Evolutionary conservation across 2,888 invertebrate genomes (phyloP), one percentile per base, ranked within the genome.

Genomic region (Pyralis farinalis): DNA sequence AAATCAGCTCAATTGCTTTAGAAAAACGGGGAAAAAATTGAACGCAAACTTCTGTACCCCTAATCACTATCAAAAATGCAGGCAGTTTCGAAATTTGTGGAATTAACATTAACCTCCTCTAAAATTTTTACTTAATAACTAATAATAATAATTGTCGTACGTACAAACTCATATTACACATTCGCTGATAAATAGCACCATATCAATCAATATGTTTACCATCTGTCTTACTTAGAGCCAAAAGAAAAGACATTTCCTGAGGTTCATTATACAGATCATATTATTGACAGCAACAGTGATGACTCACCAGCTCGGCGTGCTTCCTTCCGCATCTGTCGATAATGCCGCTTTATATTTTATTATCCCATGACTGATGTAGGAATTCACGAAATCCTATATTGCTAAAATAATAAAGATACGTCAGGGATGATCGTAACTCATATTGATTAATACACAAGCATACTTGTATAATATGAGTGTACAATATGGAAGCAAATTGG

Each of bases 361-460:
- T 37, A 37, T 37, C 37, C 30, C n/a, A 22, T 37, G 37, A 37
- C 37, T 37, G 37, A 37, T 37, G 44, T 47, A 54, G 53, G 46
- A 50, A 25, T 44, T 32, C 44, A 30, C 20, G 25, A 11, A 41
- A 46, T 40, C 37, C 40, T 30, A 37, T 47, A 40, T 51, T 42
- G 33, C 20, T 30, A 30, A 39, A 44, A 47, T 30, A 38, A 37
- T 38, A 42, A 30, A 30, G 25, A 22, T 12, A 9, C 9, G 30
- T 7, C 25, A 25, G n/a, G 7, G 25, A 4, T 25, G 7, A 8
- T 25, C 25, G 7, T 4, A 16, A 4, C 16, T 16, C 16, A 21
- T 20, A 12, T 16, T 16, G 16, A 16, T 16, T 4, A 16, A n/a
- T n/a, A n/a, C n/a, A n/a, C n/a, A n/a, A n/a, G n/a, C n/a, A n/a